Percentiles rank a stretch among this genome's conserved stretches.
phyloP scores from a whole-genome alignment of 1,140 invertebrate species.

The Mactra quadrangularis region DNA sequence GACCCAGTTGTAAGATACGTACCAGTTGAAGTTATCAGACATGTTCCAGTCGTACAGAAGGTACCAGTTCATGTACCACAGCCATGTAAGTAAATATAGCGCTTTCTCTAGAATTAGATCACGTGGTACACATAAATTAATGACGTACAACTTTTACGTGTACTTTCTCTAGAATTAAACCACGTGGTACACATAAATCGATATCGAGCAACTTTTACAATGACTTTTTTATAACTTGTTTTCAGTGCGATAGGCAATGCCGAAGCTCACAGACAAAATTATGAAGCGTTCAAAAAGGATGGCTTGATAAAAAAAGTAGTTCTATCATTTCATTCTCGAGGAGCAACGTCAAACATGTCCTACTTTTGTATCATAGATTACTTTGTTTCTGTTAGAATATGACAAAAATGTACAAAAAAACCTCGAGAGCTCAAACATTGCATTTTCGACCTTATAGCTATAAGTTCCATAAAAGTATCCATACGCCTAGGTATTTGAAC shows the following conservation, averaged over 20 bases:
- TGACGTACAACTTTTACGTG: not conserved
- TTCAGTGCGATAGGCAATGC: not conserved
- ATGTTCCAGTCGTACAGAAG: conserved; percentile 37
- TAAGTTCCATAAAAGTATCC: too few species aligned
- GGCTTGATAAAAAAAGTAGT: too few species aligned
- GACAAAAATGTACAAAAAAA: too few species aligned
- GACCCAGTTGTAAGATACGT: too few species aligned
- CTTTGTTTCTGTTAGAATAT: too few species aligned
- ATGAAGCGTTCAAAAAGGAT: too few species aligned
- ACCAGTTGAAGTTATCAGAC: conserved; percentile 25
- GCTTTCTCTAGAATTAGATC: not conserved
- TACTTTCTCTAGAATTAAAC: not conserved
- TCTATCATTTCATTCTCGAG: too few species aligned
- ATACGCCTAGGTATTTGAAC: too few species aligned
- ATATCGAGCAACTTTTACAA: not conserved
- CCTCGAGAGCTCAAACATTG: too few species aligned
- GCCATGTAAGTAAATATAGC: not conserved
- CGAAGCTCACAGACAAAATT: not conserved
- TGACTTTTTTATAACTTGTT: not conserved
- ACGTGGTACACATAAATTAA: not conserved
- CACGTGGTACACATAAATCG: not conserved
- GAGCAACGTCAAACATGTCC: too few species aligned
- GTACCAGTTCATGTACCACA: conserved; percentile 22
- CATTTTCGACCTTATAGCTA: too few species aligned
- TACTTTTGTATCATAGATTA: too few species aligned